Conservation (phyloP, 1,140 invertebrate genomes). For the Papilio helenus region DNA sequence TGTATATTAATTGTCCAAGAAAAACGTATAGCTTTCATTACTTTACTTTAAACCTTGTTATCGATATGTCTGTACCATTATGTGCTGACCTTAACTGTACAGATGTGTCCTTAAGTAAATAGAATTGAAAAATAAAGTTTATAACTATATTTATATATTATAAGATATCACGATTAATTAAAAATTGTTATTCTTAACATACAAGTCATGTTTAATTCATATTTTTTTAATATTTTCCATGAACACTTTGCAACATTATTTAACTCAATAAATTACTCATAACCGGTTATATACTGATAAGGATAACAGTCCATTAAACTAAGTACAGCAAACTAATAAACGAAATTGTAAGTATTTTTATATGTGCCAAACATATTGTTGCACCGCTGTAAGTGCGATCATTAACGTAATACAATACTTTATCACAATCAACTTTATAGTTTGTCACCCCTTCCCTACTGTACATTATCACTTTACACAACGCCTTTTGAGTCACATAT, state of each 20-base stretch:
- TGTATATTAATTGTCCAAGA: background rate
- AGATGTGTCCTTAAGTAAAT: background rate
- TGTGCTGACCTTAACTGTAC: background rate
- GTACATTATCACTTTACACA: constrained; percentile 72
- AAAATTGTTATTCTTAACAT: background rate
- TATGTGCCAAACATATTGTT: constrained; percentile 38
- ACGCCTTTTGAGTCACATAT: constrained; percentile 66
- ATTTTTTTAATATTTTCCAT: background rate
- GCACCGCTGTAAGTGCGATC: constrained; percentile 56
- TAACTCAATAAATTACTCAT: constrained; percentile 12
- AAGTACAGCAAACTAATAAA: constrained; percentile 40
- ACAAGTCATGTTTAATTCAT: background rate
- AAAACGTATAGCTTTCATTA: background rate
- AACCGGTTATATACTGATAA: background rate
- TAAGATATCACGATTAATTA: background rate
- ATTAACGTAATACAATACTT: constrained; percentile 69
- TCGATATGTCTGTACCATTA: background rate
- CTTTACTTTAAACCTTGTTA: background rate
- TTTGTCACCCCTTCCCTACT: constrained; percentile 71
- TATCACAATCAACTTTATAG: constrained; percentile 70
- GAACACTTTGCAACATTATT: background rate
- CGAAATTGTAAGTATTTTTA: constrained; percentile 47
- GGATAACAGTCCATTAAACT: constrained; percentile 14
- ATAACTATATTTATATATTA: background rate
- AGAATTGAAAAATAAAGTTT: background rate